Percentiles rank a stretch among this genome's conserved stretches.
Evolutionary conservation across 1,140 invertebrate genomes (phyloP).

Genomic region (Drosophila lowei): DNA sequence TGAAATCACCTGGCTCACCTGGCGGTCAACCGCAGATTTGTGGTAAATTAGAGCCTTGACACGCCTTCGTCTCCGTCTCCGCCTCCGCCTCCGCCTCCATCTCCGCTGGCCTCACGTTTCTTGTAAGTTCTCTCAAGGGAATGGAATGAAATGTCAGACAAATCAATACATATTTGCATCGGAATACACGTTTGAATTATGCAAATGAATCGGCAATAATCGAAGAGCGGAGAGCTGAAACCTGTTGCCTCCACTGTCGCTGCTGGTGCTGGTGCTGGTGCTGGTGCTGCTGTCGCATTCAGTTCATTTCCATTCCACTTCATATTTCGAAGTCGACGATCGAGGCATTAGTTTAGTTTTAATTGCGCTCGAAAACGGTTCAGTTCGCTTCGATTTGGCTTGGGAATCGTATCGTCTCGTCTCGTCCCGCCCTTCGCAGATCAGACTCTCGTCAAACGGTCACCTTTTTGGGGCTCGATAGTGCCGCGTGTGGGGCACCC

Average conservation of each 20-base stretch:
- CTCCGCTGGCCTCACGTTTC: conserved; percentile 36
- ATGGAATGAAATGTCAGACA: conserved; percentile 1
- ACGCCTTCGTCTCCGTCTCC: conserved; percentile 12
- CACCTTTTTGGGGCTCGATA: too few species aligned
- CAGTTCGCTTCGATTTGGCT: conserved; percentile 12
- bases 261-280: conserved; percentile 1
- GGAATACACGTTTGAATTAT: conserved; percentile 42
- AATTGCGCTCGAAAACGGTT: conserved; percentile 62
- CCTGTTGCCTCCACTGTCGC: conserved; percentile 37
- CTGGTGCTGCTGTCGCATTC: conserved; percentile 50
- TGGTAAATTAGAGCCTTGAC: conserved; percentile 32
- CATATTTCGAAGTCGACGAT: conserved; percentile 71
- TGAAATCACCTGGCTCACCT: conserved; percentile 1
- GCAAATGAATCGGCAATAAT: conserved; percentile 47
- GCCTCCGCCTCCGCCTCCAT: not conserved
- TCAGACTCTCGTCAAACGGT: too few species aligned
- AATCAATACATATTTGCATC: conserved; percentile 34
- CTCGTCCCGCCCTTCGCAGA: too few species aligned
- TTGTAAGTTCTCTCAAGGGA: conserved; percentile 24
- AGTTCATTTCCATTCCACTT: conserved; percentile 69
- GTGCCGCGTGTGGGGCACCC: too few species aligned
- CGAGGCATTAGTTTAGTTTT: conserved; percentile 69
- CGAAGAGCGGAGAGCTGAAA: conserved; percentile 44
- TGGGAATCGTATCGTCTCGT: too few species aligned
- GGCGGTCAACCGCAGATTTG: conserved; percentile 38